Evolutionary conservation across 2,888 invertebrate species (phyloP).

Genomic region (Ariolimax columbianus): DNA sequence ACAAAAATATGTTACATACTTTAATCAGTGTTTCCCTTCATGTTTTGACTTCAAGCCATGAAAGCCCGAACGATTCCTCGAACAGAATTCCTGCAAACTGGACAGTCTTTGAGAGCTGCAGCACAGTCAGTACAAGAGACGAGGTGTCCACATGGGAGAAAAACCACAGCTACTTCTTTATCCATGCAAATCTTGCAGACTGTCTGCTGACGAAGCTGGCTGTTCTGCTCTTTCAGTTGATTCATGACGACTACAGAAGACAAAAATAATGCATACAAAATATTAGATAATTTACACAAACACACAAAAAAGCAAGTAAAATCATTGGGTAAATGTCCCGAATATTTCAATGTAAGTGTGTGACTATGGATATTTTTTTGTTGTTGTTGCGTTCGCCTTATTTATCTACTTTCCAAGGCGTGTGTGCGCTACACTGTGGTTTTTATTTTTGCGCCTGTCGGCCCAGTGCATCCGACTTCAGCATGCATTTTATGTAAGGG

Average conservation of each 20-base stretch:
- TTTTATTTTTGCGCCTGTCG: too few relatives aligned
- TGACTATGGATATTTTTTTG: too few relatives aligned
- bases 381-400: too few relatives aligned
- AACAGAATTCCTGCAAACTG: conserved; percentile 41
- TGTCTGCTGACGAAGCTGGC: conserved; percentile 47
- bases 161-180: conserved; percentile 48
- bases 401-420: too few relatives aligned
- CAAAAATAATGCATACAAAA: background rate
- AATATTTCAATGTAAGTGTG: too few relatives aligned
- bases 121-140: conserved; percentile 46
- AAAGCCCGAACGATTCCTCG: conserved; percentile 44
- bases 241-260: conserved; percentile 30
- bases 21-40: too few relatives aligned
- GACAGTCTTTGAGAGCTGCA: conserved; percentile 42
- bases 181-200: conserved; percentile 50
- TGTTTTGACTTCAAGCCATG: background rate
- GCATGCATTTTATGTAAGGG: too few relatives aligned
- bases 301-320: too few relatives aligned
- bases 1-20: too few relatives aligned
- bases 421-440: too few relatives aligned
- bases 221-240: conserved; percentile 41
- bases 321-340: too few relatives aligned
- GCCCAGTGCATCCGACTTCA: too few relatives aligned
- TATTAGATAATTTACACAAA: background rate
- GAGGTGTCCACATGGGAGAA: conserved; percentile 49